Evolutionary conservation across 2,797 vertebrate genomes (phyloP).

Genomic region (Agapornis canus): DNA sequence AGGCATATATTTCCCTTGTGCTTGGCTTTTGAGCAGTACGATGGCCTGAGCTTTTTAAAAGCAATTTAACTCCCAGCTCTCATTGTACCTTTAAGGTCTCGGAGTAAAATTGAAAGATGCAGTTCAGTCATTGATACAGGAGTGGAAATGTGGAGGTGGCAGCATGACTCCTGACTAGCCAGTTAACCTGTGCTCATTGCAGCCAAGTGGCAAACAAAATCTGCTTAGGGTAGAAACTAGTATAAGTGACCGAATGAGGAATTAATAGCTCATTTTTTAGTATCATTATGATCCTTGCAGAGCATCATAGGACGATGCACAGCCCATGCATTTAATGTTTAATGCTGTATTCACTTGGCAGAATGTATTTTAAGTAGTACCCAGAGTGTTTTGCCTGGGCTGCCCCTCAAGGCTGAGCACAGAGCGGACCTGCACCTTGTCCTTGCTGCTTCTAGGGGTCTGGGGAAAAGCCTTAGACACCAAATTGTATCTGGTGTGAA

Average conservation of each 20-base stretch:
- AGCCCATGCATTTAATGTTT: not conserved
- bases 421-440: not conserved
- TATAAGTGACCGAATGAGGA: not conserved
- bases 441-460: not conserved
- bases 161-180: not conserved
- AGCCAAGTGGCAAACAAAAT: slow-evolving; percentile 1
- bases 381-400: not conserved
- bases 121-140: not conserved
- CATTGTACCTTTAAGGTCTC: slow-evolving; percentile 44
- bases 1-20: slow-evolving; percentile 35
- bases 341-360: not conserved
- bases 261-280: not conserved
- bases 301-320: not conserved
- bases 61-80: slow-evolving; percentile 54
- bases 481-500: not conserved
- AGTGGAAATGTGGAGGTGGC: not conserved
- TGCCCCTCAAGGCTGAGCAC: not conserved
- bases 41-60: slow-evolving; percentile 57
- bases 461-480: not conserved
- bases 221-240: not conserved
- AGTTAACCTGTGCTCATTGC: slow-evolving; percentile 17
- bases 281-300: not conserved
- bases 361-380: not conserved
- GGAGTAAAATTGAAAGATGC: slow-evolving; percentile 55
- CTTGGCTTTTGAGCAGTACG: slow-evolving; percentile 19